Evolutionary conservation across 2,113 vertebrate species (phyloP).

Genomic region (Empidonax alnorum): DNA sequence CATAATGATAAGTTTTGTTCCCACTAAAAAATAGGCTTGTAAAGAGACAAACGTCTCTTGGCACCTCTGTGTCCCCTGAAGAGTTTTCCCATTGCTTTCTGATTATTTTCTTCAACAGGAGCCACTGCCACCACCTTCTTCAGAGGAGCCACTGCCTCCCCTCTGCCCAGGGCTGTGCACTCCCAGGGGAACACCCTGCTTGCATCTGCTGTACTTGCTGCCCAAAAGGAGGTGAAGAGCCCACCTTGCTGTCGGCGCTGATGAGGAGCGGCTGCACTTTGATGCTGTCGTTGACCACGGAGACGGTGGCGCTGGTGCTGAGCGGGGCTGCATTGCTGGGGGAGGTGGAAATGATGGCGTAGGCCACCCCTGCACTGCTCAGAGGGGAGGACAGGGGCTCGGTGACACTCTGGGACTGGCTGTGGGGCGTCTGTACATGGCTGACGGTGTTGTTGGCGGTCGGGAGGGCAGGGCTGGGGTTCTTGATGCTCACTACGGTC

Average conservation of each 20-base stretch:
- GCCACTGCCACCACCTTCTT: background rate
- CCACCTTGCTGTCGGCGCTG: constrained; percentile 87
- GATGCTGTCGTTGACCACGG: constrained; percentile 83
- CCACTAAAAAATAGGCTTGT: background rate
- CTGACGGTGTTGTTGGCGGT: constrained; percentile 93
- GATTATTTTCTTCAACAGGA: background rate
- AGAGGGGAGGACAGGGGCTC: constrained; percentile 72
- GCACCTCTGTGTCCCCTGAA: background rate
- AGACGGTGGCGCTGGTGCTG: constrained; percentile 72
- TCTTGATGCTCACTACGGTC: constrained; percentile 85
- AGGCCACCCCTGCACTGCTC: constrained; percentile 87
- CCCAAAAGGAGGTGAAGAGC: background rate
- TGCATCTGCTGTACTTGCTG: no score
- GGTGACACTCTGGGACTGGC: constrained; percentile 64
- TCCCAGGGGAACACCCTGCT: background rate
- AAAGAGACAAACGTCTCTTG: background rate
- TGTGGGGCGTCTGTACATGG: constrained; percentile 76
- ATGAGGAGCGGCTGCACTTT: constrained; percentile 89
- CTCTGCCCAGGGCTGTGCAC: background rate
- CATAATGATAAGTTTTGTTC: background rate
- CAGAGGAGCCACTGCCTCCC: background rate
- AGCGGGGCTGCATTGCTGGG: constrained; percentile 75
- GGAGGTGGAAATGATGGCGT: constrained; percentile 92
- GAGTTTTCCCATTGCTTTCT: background rate
- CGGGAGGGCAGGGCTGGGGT: constrained; percentile 88